Evolutionary conservation across 2,113 vertebrate species (phyloP), one percentile per base, ranked within the genome.

Genomic region (Odontophorus gujanensis): DNA sequence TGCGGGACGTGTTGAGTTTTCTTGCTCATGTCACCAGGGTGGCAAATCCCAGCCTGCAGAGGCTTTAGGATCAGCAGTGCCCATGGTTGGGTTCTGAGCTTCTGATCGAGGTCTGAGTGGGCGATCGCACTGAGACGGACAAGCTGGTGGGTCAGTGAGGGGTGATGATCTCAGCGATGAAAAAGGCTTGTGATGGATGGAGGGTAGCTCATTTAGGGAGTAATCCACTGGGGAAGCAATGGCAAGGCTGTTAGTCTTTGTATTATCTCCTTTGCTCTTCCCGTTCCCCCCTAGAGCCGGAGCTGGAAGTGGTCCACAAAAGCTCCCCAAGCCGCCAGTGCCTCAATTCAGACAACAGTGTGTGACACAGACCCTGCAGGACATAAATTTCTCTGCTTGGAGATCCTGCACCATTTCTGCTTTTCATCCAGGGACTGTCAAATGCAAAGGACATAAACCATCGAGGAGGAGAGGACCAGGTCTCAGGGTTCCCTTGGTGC

Each of bases 1-100:
- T 75, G 25, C 7, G 58, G 80, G 36, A 55, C 17, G 34, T 43
- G 62, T n/a, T 10, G 48, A 47, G 11, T 80, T 9, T 40, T 14
- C 19, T 82, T 25, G 55, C 55, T 81, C 25, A 0, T n/a, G 51
- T 85, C 72, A 53, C 6, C 1, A 2, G 3, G 34, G 16, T n/a
- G 25, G 30, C 0, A 6, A 73, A 22, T 47, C 5, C 66, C 0
- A 0, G 38, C 19, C 3, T 38, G 61, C 4, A 21, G 17, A 22
- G 22, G 36, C 14, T 92, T 87, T 13, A 43, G 66, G 43, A 28
- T 0, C 2, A 25, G n/a, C 2, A 32, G 36, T 22, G 43, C 32
- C 26, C 25, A 47, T 7, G 20, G 38, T 26, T 50, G 42, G 45
- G 28, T 2, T 61, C 42, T 22, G 67, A 59, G 57, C 36, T 67